Base-by-base conservation (phyloP, 2,113 vertebrate genomes). In the Leptosomus discolor region DNA sequence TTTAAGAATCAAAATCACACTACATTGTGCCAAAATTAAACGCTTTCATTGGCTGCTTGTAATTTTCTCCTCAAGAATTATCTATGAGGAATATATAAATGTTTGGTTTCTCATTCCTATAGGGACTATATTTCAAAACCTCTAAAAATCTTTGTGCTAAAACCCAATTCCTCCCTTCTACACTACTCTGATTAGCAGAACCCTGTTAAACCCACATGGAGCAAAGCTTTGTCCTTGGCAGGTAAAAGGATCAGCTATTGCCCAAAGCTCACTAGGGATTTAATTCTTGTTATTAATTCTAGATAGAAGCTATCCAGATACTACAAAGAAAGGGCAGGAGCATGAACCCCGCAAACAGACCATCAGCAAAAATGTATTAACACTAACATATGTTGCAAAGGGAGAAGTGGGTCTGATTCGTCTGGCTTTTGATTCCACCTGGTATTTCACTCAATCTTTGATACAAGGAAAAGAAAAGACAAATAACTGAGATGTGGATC, bases 281-380 rank as follows among this genome's bases (percentile, higher is more conserved):
- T 95, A 94, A 92, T 94, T 96, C 91, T 78, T 67, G 73, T 89
- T 91, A 94, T 94, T 92, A 89, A 95, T 95, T 96, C 95, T 65
- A 58, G 46, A 64, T 29, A 71, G 69, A 81, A 90, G 46, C 69
- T 89, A 60, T 87, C 77, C 77, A 84, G 77, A 60, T 74, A 82
- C 43, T 73, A 84, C 64, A 87, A 84, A 80, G 84, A 94, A 95
- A 89, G 86, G 76, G 76, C 89, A 81, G 60, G 71, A 95, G 26
- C 6, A 4, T 65, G 84, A 92, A 76, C 56, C 73, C 46, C 18
- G 4, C 77, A 68, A 89, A 95, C 43, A 70, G 63, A 94, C 95
- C 73, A 95, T 81, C 80, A 91, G 69, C 68, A 85, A 11, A 58
- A 74, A 87, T 81, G 88, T 79, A 92, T 90, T 88, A 90, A 48